Conservation (phyloP, 2,113 vertebrate species). For the Anhinga anhinga region DNA sequence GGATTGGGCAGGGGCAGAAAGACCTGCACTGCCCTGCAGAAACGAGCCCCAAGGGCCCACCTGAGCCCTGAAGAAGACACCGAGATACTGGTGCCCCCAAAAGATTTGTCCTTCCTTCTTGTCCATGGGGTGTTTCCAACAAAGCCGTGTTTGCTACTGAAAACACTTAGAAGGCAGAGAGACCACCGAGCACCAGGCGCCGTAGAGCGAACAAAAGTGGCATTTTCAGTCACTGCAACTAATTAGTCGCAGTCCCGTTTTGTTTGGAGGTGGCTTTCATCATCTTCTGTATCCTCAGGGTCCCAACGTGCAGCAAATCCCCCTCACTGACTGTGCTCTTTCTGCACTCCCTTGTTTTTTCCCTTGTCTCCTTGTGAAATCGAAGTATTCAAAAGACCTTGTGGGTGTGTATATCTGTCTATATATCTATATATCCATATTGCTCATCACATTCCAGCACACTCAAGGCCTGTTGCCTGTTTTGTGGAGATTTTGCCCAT, state of each 20-base stretch:
- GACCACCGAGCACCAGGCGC: background rate
- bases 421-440: too few relatives aligned
- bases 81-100: fast-evolving
- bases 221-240: background rate
- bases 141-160: fast-evolving
- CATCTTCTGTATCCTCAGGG: background rate
- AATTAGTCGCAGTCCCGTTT: background rate
- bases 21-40: background rate
- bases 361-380: background rate
- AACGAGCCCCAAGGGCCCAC: background rate
- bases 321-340: background rate
- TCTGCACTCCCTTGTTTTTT: background rate
- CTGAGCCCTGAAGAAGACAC: background rate
- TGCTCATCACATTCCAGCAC: background rate
- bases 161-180: background rate
- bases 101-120: background rate
- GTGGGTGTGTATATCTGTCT: background rate
- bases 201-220: background rate
- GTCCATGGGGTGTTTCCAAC: background rate
- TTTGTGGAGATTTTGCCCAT: background rate
- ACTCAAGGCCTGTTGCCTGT: background rate
- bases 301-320: background rate
- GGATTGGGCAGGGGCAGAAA: background rate
- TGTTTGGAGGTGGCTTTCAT: background rate
- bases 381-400: background rate